These are phyloP conservation scores for Pygoscelis adeliae DNA, from an alignment of 2,113 vertebrate genomes.

Conservation along the genomic window DNA sequence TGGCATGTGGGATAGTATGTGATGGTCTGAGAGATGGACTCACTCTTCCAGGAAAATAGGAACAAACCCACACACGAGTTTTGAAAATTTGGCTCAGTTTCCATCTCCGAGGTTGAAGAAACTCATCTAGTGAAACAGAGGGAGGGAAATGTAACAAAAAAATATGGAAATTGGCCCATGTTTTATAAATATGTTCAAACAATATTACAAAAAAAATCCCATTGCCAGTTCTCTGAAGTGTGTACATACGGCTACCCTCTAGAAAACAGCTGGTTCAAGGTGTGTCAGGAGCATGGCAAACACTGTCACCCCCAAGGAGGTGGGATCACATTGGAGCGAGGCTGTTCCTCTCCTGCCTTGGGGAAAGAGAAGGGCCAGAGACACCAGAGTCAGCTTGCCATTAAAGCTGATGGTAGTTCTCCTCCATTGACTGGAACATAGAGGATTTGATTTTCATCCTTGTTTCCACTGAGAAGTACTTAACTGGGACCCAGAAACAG, in stretches of 20 bases:
- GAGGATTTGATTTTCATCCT: neutral
- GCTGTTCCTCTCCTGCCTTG: neutral
- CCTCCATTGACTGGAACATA: neutral
- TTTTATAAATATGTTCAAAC: neutral
- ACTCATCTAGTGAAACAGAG: neutral
- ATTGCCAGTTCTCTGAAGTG: neutral
- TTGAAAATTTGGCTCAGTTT: neutral
- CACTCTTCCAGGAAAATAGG: neutral
- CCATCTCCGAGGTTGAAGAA: neutral
- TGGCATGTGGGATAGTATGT: neutral
- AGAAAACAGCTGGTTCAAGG: neutral
- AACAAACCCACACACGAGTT: neutral
- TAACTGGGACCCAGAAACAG: neutral
- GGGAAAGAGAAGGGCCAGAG: neutral
- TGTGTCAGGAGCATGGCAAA: neutral
- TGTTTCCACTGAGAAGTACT: neutral
- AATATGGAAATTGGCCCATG: rapidly evolving
- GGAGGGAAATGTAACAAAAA: neutral
- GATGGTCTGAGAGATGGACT: neutral
- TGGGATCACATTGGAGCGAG: neutral
- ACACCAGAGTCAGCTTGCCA: neutral
- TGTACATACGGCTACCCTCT: neutral
- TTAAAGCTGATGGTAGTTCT: neutral
- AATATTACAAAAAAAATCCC: neutral
- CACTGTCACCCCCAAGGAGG: neutral